These are phyloP conservation scores for Teinopalpus imperialis DNA, from an alignment of 2,888 invertebrate species.

Conservation along the genomic window DNA sequence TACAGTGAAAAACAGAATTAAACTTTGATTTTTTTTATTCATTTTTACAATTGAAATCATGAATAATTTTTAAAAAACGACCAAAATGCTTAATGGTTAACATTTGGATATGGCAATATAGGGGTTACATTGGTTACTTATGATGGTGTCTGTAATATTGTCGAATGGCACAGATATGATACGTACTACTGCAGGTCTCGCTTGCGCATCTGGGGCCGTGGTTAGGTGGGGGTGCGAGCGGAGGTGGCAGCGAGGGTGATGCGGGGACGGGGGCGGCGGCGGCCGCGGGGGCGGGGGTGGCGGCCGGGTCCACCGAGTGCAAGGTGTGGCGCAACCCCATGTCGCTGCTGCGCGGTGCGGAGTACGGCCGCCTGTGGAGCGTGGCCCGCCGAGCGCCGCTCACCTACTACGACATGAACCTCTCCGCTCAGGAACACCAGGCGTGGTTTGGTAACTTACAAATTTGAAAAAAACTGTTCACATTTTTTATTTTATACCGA, in stretches of 20 bases:
- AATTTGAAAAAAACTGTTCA: no score
- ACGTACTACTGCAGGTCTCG: no score
- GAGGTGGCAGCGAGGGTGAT: slow-evolving; percentile 93
- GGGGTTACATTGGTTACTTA: no score
- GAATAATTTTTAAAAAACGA: no score
- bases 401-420: slow-evolving; percentile 99
- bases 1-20: no score
- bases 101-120: no score
- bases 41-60: no score
- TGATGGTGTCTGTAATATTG: no score
- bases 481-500: no score
- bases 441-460: slow-evolving; percentile 52
- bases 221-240: slow-evolving; percentile 89
- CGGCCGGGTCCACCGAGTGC: slow-evolving; percentile 86
- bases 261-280: slow-evolving; percentile 92
- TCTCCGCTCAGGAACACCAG: slow-evolving; percentile 97
- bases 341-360: slow-evolving; percentile 96
- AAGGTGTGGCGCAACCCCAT: slow-evolving; percentile 97
- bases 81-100: no score
- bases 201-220: slow-evolving; percentile 96
- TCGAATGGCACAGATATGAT: no score
- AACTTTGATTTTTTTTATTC: no score
- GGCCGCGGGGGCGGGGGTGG: slow-evolving; percentile 92
- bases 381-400: slow-evolving; percentile 96
- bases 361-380: slow-evolving; percentile 97